phyloP scores from a whole-genome alignment of 2,113 vertebrate species.

The Rhipidura dahli region DNA sequence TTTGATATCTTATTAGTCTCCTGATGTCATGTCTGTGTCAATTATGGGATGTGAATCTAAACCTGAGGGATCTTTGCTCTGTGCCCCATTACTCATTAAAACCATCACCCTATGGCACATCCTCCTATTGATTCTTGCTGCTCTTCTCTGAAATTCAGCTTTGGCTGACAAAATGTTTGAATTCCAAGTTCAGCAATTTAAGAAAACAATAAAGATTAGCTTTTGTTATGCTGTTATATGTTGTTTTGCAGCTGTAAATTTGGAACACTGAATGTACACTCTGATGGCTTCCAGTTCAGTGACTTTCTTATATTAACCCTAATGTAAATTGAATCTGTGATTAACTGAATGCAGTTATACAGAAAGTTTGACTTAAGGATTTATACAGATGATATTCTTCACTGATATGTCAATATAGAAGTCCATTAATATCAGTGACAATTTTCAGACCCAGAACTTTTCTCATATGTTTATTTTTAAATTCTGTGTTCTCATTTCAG shows the following conservation, averaged over 20 bases:
- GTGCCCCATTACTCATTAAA: neutral
- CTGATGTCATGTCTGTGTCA: neutral
- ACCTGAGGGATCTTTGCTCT: neutral
- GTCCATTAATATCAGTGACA: neutral
- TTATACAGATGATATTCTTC: neutral
- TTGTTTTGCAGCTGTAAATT: neutral
- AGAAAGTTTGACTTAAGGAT: neutral
- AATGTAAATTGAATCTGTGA: neutral
- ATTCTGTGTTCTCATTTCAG: neutral
- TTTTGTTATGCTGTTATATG: neutral
- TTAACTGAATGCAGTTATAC: neutral
- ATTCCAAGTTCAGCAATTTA: neutral
- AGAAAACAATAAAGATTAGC: neutral
- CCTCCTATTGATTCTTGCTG: neutral
- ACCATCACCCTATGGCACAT: neutral
- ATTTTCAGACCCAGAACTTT: neutral
- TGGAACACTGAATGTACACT: neutral
- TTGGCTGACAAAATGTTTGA: neutral
- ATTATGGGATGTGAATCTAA: neutral
- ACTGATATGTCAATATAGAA: neutral
- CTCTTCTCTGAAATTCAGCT: neutral
- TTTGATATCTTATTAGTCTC: neutral
- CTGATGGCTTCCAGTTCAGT: neutral
- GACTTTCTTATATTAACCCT: neutral
- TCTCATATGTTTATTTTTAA: neutral